Conservation (phyloP, 2,797 vertebrate species). For the Falco concolor region DNA sequence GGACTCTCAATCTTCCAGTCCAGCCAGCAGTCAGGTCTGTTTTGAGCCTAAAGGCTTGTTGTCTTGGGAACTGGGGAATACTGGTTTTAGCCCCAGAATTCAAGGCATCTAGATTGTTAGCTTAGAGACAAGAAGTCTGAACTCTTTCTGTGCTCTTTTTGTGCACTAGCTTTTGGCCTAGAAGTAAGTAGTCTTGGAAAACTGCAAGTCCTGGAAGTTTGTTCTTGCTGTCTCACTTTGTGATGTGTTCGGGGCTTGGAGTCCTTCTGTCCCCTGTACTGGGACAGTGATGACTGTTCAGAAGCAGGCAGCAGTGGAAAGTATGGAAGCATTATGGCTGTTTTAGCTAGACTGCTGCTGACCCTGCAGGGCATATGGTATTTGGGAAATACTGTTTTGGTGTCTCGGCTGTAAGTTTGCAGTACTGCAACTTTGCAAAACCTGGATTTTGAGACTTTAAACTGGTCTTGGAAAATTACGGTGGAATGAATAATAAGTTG, state of each 20-base stretch:
- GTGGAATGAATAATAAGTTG: neutral
- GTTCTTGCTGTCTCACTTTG: neutral
- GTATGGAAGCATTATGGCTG: neutral
- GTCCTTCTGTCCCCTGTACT: neutral
- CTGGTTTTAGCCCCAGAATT: neutral
- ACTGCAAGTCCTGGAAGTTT: neutral
- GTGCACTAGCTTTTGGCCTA: neutral
- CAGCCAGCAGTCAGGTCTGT: neutral
- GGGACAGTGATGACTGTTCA: neutral
- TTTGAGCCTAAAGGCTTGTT: neutral
- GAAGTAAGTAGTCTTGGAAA: neutral
- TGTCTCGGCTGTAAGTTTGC: neutral
- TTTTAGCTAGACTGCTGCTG: neutral
- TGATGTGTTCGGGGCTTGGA: fast-evolving
- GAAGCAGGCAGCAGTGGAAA: neutral
- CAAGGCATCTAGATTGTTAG: neutral
- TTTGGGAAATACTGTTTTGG: neutral
- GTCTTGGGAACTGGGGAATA: neutral
- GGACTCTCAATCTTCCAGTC: neutral
- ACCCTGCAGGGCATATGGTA: neutral
- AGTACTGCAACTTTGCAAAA: neutral
- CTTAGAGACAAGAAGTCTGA: neutral
- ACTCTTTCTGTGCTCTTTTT: neutral
- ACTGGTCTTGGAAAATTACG: neutral
- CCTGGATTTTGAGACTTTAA: neutral